A percentile compares a stretch with the other conserved stretches of the same genome.
Evolutionary conservation across 2,888 invertebrate genomes (phyloP).

Genomic region (Actias luna): DNA sequence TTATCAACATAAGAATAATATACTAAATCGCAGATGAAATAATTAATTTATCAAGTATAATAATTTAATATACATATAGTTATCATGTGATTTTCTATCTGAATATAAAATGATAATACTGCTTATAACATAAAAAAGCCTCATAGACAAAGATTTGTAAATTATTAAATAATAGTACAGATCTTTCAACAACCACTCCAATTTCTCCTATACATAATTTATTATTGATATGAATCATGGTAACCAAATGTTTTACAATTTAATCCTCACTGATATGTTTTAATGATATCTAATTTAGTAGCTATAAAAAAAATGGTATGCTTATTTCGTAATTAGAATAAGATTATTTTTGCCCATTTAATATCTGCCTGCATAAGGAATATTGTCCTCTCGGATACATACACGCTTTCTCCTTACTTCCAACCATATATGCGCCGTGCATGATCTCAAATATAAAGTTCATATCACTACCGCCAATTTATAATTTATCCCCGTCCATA

Average conservation of each 20-base stretch:
- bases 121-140: neutral
- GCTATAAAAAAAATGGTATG: neutral
- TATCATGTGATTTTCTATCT: neutral
- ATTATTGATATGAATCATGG: neutral
- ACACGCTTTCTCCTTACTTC: conserved; percentile 28
- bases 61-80: neutral
- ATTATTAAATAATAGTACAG: neutral
- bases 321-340: neutral
- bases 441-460: conserved; percentile 5
- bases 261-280: neutral
- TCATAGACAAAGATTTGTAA: neutral
- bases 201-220: neutral
- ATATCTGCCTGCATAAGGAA: conserved; percentile 5
- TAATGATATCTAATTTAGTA: too few species aligned
- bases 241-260: neutral
- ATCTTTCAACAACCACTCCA: neutral
- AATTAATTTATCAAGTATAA: neutral
- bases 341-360: neutral
- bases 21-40: neutral
- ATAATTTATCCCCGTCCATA: neutral
- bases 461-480: neutral
- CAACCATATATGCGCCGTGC: conserved; percentile 14
- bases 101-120: neutral
- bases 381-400: conserved; percentile 18
- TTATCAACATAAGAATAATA: neutral